These are phyloP conservation scores for Drosophila pallidifrons DNA, from an alignment of 1,140 invertebrate species.

Conservation along the genomic window DNA sequence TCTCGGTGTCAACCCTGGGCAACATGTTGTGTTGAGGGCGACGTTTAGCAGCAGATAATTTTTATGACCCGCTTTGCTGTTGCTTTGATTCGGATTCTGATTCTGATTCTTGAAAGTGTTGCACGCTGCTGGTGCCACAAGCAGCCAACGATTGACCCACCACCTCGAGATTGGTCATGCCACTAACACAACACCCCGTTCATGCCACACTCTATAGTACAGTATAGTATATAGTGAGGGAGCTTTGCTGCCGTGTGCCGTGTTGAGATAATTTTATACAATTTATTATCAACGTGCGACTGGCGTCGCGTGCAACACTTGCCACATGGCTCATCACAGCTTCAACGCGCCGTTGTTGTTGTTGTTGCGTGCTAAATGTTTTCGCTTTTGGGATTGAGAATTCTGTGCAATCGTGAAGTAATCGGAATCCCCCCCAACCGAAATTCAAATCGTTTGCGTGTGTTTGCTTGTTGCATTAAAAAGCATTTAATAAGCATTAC, in stretches of 20 bases:
- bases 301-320: slow-evolving; percentile 78
- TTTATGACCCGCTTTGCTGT: slow-evolving; percentile 72
- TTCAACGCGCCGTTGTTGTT: slow-evolving; percentile 6
- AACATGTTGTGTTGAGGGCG: slow-evolving; percentile 60
- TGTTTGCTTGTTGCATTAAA: slow-evolving; percentile 61
- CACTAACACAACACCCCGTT: slow-evolving; percentile 21
- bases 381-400: slow-evolving; percentile 35
- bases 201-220: not conserved
- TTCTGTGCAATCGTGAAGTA: slow-evolving; percentile 40
- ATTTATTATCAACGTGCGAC: slow-evolving; percentile 75
- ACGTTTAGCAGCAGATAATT: slow-evolving; percentile 74
- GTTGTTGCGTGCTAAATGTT: slow-evolving; percentile 78
- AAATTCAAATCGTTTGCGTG: slow-evolving; percentile 51
- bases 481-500: slow-evolving; percentile 81
- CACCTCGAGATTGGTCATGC: slow-evolving; percentile 63
- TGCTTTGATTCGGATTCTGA: not conserved
- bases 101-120: slow-evolving; percentile 36
- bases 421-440: slow-evolving; percentile 38
- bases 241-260: slow-evolving; percentile 65
- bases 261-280: slow-evolving; percentile 80
- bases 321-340: slow-evolving; percentile 66
- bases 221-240: not conserved
- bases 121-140: slow-evolving; percentile 56
- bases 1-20: slow-evolving; percentile 54
- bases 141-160: slow-evolving; percentile 74